Percentiles rank a stretch among this genome's conserved stretches.
phyloP scores from a whole-genome alignment of 2,888 invertebrate genomes.

The Mesoligia furuncula region DNA sequence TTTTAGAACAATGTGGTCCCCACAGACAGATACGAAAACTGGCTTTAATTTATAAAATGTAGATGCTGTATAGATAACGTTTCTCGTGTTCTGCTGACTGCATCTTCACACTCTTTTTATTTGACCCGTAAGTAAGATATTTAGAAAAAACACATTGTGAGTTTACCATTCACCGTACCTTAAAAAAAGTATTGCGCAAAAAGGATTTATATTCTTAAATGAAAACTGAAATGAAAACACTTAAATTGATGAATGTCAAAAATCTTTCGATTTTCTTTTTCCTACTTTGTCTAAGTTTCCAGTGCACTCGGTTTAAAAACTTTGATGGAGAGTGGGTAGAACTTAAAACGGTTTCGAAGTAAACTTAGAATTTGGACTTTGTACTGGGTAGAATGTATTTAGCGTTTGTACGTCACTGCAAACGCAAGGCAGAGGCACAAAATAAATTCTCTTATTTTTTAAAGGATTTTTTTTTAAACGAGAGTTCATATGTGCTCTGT shows the following conservation, averaged over 20 bases:
- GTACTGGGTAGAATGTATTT: slow-evolving; percentile 21
- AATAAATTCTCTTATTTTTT: not conserved
- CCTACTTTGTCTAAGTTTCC: not conserved
- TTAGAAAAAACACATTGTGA: not conserved
- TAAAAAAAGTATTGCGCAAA: not conserved
- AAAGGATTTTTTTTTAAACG: not conserved
- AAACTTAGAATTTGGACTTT: slow-evolving; percentile 38
- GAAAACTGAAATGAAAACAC: not conserved
- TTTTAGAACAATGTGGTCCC: not conserved
- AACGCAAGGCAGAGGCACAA: slow-evolving; percentile 11
- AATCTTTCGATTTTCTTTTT: slow-evolving; percentile 2
- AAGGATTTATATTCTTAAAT: not conserved
- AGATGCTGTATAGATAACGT: not conserved
- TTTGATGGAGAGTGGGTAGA: slow-evolving; percentile 2
- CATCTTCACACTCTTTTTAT: not conserved
- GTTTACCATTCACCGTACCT: not conserved
- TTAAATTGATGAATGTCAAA: slow-evolving; percentile 8
- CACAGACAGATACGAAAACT: not conserved
- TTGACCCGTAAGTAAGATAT: not conserved
- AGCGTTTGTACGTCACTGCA: slow-evolving; percentile 19
- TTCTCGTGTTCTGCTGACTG: not conserved
- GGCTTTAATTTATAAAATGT: not conserved
- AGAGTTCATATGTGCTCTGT: not conserved
- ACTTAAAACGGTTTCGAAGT: slow-evolving; percentile 37
- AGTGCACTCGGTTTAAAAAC: slow-evolving; percentile 21